Conservation (phyloP, 2,113 vertebrate genomes). For the Rousettus leschenaultii region DNA sequence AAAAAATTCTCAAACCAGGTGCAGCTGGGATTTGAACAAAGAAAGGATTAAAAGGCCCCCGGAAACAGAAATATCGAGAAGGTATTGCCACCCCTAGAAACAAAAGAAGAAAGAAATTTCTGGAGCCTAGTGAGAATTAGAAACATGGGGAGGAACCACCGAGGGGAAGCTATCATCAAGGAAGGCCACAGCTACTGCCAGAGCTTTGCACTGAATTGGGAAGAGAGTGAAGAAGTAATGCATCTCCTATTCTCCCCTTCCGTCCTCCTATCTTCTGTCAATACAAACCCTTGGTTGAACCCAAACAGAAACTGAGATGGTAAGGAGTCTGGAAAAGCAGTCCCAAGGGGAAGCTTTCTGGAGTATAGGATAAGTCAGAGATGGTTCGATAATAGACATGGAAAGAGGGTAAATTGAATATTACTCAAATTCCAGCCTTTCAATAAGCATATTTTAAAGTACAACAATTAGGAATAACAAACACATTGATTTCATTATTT, state of each 20-base stretch:
- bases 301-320: neutral
- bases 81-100: neutral
- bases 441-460: neutral
- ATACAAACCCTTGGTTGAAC: neutral
- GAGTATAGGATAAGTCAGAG: neutral
- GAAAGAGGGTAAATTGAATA: neutral
- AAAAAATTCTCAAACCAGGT: neutral
- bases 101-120: neutral
- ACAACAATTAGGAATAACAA: neutral
- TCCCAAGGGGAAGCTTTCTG: neutral
- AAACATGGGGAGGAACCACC: neutral
- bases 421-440: neutral
- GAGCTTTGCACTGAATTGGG: neutral
- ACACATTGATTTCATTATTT: neutral
- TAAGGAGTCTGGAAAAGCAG: neutral
- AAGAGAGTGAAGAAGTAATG: neutral
- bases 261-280: neutral
- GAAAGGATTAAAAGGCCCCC: neutral
- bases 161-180: neutral
- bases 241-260: neutral
- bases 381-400: neutral
- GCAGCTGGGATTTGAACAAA: neutral
- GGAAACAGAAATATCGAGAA: neutral
- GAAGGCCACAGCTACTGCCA: no score
- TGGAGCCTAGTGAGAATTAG: neutral